Conservation (phyloP, 2,888 invertebrate genomes). For the Amphipyra berbera region DNA sequence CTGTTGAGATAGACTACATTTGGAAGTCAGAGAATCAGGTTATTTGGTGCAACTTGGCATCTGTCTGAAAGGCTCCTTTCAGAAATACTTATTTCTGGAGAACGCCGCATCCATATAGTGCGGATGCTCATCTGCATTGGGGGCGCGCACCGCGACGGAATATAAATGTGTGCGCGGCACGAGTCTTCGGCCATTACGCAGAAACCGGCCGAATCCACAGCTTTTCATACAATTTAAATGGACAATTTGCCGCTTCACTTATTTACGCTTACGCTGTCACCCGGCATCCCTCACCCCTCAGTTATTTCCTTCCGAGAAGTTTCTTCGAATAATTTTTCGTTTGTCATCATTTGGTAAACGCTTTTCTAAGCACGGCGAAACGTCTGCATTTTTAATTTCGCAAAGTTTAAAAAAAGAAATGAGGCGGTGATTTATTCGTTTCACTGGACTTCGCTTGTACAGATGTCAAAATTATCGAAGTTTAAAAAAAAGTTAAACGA, state of each 20-base stretch:
- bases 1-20: not conserved
- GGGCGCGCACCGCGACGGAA: constrained; percentile 48
- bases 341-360: constrained; percentile 61
- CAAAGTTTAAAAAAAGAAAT: constrained; percentile 10
- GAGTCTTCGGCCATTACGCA: constrained; percentile 61
- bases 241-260: constrained; percentile 76
- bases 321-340: constrained; percentile 60
- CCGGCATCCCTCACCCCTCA: constrained; percentile 43
- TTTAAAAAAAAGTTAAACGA: constrained; percentile 24
- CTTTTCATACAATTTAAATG: constrained; percentile 72
- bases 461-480: constrained; percentile 35
- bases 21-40: not conserved
- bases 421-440: constrained; percentile 20
- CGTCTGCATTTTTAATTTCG: constrained; percentile 48
- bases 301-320: constrained; percentile 54
- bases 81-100: not conserved
- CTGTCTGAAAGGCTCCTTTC: not conserved
- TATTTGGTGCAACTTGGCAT: not conserved
- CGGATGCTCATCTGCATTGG: not conserved
- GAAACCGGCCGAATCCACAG: constrained; percentile 61
- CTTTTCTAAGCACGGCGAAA: constrained; percentile 37
- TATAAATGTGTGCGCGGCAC: constrained; percentile 55
- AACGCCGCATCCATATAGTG: constrained; percentile 24
- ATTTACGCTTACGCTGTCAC: constrained; percentile 58
- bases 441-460: constrained; percentile 18